These are phyloP conservation scores for Drosophila nr. medialis DNA, from an alignment of 2,888 invertebrate species.

Conservation along the genomic window DNA sequence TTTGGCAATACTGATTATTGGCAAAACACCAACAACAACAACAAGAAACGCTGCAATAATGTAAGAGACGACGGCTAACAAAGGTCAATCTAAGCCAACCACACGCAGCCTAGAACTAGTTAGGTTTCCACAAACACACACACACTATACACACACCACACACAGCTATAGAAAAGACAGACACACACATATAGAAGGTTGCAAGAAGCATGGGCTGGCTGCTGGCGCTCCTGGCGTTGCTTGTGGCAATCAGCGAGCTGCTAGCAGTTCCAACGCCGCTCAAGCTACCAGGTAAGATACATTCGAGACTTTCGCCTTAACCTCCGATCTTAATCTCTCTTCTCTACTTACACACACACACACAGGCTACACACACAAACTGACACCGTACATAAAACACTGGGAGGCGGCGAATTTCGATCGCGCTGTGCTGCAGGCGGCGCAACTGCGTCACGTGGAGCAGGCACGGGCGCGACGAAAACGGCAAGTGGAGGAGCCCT, in stretches of 20 bases:
- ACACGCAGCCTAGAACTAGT: constrained; percentile 75
- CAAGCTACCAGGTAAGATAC: constrained; percentile 83
- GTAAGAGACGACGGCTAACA: constrained; percentile 62
- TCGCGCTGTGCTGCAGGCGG: constrained; percentile 83
- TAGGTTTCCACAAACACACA: constrained; percentile 65
- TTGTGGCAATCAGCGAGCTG: constrained; percentile 82
- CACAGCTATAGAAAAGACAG: constrained; percentile 14
- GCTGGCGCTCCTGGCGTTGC: constrained; percentile 83
- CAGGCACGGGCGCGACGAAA: constrained; percentile 83
- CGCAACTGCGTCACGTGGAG: constrained; percentile 84
- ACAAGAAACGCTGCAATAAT: constrained; percentile 65
- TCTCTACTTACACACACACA: not conserved
- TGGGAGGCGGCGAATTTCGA: constrained; percentile 93
- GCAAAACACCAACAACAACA: constrained; percentile 12
- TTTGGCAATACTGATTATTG: constrained; percentile 51
- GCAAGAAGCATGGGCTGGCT: constrained; percentile 83
- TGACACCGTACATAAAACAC: constrained; percentile 92
- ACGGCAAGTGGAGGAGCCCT: constrained; percentile 79
- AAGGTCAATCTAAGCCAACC: constrained; percentile 65
- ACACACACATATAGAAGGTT: constrained; percentile 33
- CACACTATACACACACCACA: constrained; percentile 22
- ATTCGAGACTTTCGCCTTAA: constrained; percentile 10
- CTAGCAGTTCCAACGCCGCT: constrained; percentile 84
- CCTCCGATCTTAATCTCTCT: not conserved
- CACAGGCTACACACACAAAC: constrained; percentile 86